Evolutionary conservation across 2,113 vertebrate genomes (phyloP).

Genomic region (Platysteira castanea): DNA sequence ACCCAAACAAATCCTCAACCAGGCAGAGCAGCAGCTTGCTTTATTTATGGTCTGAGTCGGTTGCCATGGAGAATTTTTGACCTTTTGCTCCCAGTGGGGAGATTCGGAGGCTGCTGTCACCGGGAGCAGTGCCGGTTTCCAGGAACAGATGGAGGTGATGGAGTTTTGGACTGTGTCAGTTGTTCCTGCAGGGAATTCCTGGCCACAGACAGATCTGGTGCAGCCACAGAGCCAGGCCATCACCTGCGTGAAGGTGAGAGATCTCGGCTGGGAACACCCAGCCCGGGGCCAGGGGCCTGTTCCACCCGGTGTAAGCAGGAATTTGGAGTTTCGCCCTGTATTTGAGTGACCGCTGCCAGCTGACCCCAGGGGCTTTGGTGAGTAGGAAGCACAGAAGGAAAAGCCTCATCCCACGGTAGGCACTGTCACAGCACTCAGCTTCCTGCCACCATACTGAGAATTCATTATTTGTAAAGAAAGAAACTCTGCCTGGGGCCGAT

Average conservation of each 20-base stretch:
- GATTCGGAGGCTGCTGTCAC: background rate
- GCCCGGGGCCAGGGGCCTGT: background rate
- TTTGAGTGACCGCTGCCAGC: background rate
- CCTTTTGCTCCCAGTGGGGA: background rate
- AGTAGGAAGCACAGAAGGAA: accelerated
- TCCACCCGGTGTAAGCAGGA: background rate
- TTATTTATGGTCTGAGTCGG: accelerated
- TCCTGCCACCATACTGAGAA: background rate
- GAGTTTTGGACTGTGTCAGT: accelerated
- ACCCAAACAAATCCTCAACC: background rate
- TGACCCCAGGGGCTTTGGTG: background rate
- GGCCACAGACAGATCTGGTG: background rate
- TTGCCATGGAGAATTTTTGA: background rate
- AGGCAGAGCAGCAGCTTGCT: background rate
- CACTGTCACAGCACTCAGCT: background rate
- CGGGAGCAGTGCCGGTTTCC: accelerated
- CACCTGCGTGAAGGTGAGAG: accelerated
- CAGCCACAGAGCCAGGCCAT: background rate
- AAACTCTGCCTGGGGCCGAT: accelerated
- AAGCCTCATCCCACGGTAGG: background rate
- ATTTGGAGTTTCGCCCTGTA: accelerated
- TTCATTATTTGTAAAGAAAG: background rate
- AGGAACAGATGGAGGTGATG: background rate
- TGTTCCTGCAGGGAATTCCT: background rate
- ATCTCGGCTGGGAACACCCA: no score